Percentiles rank a stretch among this genome's conserved stretches.
These are phyloP conservation scores for Drosophila meridiana DNA, from an alignment of 2,888 invertebrate genomes.

Conservation along the genomic window DNA sequence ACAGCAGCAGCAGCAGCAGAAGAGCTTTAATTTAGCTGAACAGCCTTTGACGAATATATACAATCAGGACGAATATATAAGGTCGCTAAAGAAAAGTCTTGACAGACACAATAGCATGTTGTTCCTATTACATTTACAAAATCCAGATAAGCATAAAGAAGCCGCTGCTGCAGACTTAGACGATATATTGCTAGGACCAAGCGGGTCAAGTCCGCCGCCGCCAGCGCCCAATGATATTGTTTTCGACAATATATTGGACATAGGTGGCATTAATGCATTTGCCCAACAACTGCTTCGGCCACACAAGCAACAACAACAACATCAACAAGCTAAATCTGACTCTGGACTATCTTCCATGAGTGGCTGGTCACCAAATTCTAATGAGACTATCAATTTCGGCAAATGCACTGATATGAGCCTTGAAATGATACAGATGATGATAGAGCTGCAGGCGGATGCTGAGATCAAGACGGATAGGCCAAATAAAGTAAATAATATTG, in stretches of 20 bases:
- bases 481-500: constrained; percentile 9
- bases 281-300: neutral
- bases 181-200: constrained; percentile 69
- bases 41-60: constrained; percentile 76
- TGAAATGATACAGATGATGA: constrained; percentile 51
- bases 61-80: constrained; percentile 84
- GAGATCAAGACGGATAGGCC: neutral
- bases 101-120: constrained; percentile 85
- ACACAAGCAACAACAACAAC: constrained; percentile 30
- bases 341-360: constrained; percentile 95
- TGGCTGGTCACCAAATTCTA: constrained; percentile 92
- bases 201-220: constrained; percentile 91
- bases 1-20: neutral
- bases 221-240: constrained; percentile 91
- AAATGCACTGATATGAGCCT: constrained; percentile 53
- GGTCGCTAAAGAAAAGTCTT: constrained; percentile 82
- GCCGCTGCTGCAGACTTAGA: constrained; percentile 55
- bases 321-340: constrained; percentile 89
- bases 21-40: neutral
- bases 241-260: constrained; percentile 39
- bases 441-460: constrained; percentile 6
- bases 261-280: constrained; percentile 8
- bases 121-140: constrained; percentile 83
- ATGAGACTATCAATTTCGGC: constrained; percentile 43
- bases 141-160: constrained; percentile 81